These are phyloP conservation scores for Nyctalus aviator DNA, from an alignment of 2,797 vertebrate species.

Conservation along the genomic window DNA sequence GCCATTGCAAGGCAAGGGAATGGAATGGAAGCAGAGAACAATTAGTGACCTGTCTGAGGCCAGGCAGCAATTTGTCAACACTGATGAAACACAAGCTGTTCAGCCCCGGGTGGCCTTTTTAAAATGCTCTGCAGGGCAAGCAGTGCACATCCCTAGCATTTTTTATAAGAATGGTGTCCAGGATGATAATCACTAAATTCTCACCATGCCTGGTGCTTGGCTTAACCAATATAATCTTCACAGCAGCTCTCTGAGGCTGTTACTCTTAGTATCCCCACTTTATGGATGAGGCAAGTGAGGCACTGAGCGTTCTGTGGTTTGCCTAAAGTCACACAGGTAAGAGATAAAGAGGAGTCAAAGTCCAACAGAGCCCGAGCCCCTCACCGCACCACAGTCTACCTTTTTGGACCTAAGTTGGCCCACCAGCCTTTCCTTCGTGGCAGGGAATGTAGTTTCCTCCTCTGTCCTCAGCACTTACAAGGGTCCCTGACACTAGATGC, in stretches of 20 bases:
- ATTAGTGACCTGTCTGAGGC: slow-evolving; percentile 16
- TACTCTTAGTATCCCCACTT: neutral
- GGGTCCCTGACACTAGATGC: neutral
- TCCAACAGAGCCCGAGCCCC: neutral
- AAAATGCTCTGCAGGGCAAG: neutral
- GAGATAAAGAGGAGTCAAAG: neutral
- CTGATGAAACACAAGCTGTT: slow-evolving; percentile 43
- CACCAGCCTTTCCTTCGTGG: neutral
- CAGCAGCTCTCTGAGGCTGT: neutral
- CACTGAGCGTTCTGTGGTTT: neutral
- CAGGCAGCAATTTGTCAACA: slow-evolving; percentile 65
- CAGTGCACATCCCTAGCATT: neutral
- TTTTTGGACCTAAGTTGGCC: neutral
- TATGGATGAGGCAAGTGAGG: slow-evolving; percentile 17
- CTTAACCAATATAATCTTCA: neutral
- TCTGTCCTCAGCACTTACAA: neutral
- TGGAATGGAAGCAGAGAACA: neutral
- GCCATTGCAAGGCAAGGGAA: neutral
- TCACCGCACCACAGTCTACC: rapidly evolving
- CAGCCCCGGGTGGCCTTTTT: slow-evolving; percentile 18
- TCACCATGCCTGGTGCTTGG: neutral
- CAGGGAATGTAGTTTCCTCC: neutral
- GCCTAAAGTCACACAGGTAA: neutral
- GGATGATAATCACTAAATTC: neutral
- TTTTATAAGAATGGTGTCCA: neutral